Conservation (phyloP, 2,888 invertebrate genomes). For the Leptinotarsa tumamoca region DNA sequence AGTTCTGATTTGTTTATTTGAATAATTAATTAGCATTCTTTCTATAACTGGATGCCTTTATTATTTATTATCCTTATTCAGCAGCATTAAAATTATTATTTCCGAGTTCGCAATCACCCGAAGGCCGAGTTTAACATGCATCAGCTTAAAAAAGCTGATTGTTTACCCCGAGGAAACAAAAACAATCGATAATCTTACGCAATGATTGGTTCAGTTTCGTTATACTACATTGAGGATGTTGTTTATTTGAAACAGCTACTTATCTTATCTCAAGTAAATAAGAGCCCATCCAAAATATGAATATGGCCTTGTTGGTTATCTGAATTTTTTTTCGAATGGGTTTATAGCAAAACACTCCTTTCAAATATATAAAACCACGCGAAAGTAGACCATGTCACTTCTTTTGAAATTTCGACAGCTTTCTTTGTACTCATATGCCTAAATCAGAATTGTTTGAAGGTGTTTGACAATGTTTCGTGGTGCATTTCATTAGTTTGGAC, state of each 20-base stretch:
- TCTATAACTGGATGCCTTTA: neutral
- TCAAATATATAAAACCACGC: no score
- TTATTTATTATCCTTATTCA: neutral
- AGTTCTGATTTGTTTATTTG: neutral
- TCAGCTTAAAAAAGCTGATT: conserved; percentile 8
- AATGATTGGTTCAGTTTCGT: conserved; percentile 18
- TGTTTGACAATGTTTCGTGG: no score
- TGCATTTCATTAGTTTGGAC: no score
- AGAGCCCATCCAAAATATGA: neutral
- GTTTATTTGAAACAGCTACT: conserved; percentile 15
- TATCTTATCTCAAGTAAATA: conserved; percentile 26
- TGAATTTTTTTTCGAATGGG: neutral
- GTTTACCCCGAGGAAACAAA: neutral
- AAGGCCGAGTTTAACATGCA: conserved; percentile 1
- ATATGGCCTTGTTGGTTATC: neutral
- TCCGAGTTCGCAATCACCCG: neutral
- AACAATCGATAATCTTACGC: conserved; percentile 22
- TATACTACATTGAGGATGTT: conserved; percentile 18
- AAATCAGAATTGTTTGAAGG: no score
- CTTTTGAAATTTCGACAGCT: no score
- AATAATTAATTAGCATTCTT: neutral
- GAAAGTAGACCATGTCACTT: no score
- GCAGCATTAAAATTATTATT: neutral
- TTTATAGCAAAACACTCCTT: neutral
- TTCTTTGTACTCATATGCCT: no score